Percentiles rank a stretch among this genome's conserved stretches.
These are phyloP conservation scores for Trachymyrmex cornetzi DNA, from an alignment of 1,140 invertebrate species.

Conservation along the genomic window DNA sequence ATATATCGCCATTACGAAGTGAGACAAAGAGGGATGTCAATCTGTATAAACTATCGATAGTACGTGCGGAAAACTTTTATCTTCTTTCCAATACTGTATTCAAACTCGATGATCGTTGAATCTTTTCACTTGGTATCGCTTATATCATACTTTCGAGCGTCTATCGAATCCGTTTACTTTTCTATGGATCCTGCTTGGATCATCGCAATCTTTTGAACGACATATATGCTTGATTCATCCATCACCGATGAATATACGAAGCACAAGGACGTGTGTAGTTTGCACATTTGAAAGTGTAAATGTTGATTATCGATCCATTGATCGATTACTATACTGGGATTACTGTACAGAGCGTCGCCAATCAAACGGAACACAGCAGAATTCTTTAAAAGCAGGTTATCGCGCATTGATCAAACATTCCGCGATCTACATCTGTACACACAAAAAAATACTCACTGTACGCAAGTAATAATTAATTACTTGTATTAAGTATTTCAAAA, in stretches of 20 bases:
- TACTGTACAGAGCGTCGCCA: not conserved
- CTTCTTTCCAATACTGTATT: not conserved
- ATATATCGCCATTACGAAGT: not conserved
- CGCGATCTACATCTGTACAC: not conserved
- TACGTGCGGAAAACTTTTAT: not conserved
- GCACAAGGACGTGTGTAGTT: not conserved
- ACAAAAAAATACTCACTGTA: not conserved
- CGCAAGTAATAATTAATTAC: too few relatives aligned
- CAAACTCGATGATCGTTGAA: slow-evolving; percentile 8
- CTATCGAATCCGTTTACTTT: slow-evolving; percentile 27
- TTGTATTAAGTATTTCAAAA: too few relatives aligned
- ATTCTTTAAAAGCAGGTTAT: not conserved
- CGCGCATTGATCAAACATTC: not conserved
- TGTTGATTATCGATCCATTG: slow-evolving; percentile 28
- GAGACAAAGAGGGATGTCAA: not conserved
- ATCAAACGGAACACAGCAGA: not conserved
- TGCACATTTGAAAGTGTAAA: slow-evolving; percentile 33
- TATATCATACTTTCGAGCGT: slow-evolving; percentile 2
- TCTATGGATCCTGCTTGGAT: slow-evolving; percentile 21
- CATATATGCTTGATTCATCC: slow-evolving; percentile 34
- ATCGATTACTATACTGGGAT: slow-evolving; percentile 10
- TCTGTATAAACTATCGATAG: not conserved
- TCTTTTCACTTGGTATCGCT: slow-evolving; percentile 28
- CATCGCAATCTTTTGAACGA: slow-evolving; percentile 15
- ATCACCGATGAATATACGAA: slow-evolving; percentile 25